Evolutionary conservation across 1,140 invertebrate species (phyloP).

Genomic region (Stegodyphus dumicola): DNA sequence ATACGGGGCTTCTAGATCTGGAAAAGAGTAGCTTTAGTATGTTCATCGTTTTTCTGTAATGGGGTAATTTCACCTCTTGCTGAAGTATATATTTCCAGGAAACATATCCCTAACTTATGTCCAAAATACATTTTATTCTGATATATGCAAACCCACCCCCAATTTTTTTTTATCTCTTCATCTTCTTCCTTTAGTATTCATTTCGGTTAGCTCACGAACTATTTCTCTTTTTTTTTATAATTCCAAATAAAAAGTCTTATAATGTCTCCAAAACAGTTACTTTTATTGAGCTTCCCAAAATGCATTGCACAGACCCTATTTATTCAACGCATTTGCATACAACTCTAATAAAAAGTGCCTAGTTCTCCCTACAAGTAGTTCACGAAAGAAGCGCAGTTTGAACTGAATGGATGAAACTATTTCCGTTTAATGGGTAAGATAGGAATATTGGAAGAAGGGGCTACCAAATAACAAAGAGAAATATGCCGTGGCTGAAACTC

Average conservation of each 20-base stretch:
- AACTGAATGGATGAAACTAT: conserved; percentile 46
- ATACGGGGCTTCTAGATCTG: too few relatives aligned
- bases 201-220: conserved; percentile 8
- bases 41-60: too few relatives aligned
- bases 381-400: conserved; percentile 2
- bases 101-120: too few relatives aligned
- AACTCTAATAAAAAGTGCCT: too few relatives aligned
- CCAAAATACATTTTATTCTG: too few relatives aligned
- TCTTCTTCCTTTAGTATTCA: conserved; percentile 30
- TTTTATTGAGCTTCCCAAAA: conserved; percentile 40
- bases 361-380: too few relatives aligned
- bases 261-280: conserved; percentile 45
- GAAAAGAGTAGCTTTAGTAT: too few relatives aligned
- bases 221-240: background rate
- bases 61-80: too few relatives aligned
- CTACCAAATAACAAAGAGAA: conserved; percentile 4
- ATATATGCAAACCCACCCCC: too few relatives aligned
- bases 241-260: background rate
- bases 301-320: conserved; percentile 32
- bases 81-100: too few relatives aligned
- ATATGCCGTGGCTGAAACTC: too few relatives aligned
- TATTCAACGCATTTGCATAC: conserved; percentile 23
- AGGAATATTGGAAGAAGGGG: conserved; percentile 16
- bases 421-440: conserved; percentile 29
- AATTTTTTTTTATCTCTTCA: background rate